Conservation (phyloP, 2,797 vertebrate species). For the Dicrostonyx torquatus region DNA sequence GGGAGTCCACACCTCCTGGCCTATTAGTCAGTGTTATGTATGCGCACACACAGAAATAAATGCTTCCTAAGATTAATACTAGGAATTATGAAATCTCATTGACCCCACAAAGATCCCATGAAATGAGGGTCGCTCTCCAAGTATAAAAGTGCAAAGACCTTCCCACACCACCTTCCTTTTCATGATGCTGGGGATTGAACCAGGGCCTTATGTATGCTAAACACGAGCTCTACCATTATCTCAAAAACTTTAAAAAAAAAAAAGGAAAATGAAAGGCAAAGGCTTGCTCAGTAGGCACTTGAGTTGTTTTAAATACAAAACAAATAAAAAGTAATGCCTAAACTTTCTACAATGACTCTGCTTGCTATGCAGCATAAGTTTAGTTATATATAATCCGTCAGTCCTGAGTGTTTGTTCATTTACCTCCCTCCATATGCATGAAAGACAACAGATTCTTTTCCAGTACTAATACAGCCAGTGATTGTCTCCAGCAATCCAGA, state of each 20-base stretch:
- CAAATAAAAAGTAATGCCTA: background rate
- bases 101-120: slow-evolving; percentile 15
- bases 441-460: slow-evolving; percentile 98
- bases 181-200: background rate
- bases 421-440: slow-evolving; percentile 97
- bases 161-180: background rate
- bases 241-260: too few relatives aligned
- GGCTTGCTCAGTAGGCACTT: background rate
- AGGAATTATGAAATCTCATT: background rate
- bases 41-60: background rate
- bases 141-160: slow-evolving; percentile 3
- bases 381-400: background rate
- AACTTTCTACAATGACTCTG: background rate
- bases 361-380: background rate
- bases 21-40: background rate
- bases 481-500: slow-evolving; percentile 94
- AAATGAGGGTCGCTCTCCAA: background rate
- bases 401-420: slow-evolving; percentile 36
- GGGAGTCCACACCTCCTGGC: too few relatives aligned
- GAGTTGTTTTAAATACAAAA: background rate
- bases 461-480: slow-evolving; percentile 98
- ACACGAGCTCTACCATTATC: background rate
- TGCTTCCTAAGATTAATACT: background rate
- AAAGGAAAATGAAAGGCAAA: slow-evolving; percentile 28
- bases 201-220: background rate